phyloP scores from a whole-genome alignment of 2,888 invertebrate species.

The Lasioglossum oenotherae region DNA sequence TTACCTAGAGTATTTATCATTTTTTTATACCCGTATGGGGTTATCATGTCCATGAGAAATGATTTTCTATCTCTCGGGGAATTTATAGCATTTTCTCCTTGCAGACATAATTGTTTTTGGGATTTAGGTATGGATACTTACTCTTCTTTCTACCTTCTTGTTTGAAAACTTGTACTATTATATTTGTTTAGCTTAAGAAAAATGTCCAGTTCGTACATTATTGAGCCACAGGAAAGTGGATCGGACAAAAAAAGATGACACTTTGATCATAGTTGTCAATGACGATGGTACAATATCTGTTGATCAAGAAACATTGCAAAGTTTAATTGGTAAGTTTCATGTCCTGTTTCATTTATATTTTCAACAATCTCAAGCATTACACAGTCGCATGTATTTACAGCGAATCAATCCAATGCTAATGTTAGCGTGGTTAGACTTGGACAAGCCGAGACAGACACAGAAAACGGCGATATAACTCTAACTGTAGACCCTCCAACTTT shows the following conservation, averaged over 20 bases:
- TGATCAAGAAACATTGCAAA: constrained; percentile 92
- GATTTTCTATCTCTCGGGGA: constrained; percentile 10
- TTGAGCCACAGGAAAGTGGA: constrained; percentile 78
- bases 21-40: constrained; percentile 8
- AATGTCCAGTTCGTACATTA: constrained; percentile 82
- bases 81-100: constrained; percentile 8
- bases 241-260: constrained; percentile 87
- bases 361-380: not conserved
- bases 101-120: not conserved
- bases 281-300: constrained; percentile 94
- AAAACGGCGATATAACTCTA: constrained; percentile 79
- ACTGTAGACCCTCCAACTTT: constrained; percentile 81
- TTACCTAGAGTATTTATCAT: constrained; percentile 4
- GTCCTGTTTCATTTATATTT: not conserved
- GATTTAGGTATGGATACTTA: not conserved
- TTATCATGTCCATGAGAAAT: constrained; percentile 7
- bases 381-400: constrained; percentile 62
- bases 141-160: not conserved
- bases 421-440: constrained; percentile 83
- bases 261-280: constrained; percentile 93
- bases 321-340: constrained; percentile 89
- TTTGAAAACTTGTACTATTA: not conserved
- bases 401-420: constrained; percentile 81
- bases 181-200: constrained; percentile 57
- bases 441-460: constrained; percentile 77